Evolutionary conservation across 2,113 vertebrate genomes (phyloP), one percentile per base, ranked within the genome.

Genomic region (Nyctibius bracteatus): DNA sequence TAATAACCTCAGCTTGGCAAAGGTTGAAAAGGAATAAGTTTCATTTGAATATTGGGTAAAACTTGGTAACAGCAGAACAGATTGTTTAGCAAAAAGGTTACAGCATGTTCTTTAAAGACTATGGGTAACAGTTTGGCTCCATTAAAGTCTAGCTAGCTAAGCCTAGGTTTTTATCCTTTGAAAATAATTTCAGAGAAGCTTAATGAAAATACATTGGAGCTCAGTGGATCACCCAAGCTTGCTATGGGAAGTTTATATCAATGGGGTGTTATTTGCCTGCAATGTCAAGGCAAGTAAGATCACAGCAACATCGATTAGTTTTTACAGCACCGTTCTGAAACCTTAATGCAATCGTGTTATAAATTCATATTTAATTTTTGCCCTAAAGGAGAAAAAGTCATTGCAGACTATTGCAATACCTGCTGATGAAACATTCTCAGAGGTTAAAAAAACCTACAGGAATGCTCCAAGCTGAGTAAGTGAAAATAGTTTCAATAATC

Each of bases 1-100:
- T 97, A 97, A 97, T 95, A 96, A 97, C 57, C 70, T 95, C 86
- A 86, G 25, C 85, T 95, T 97, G 97, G 97, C 96, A 96, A 86
- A 84, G 75, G 84, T 96, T 97, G 92, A 97, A 97, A 97, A 96
- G 94, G 84, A 97, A 0, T 24, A 63, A 86, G 72, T 90, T 92
- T 78, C 81, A 96, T 96, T 95, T 96, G 90, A 94, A 94, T 96
- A 97, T 94, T 97, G 96, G 94, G 90, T 90, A 92, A 96, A 96
- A 95, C 57, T 35, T 23, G 63, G 81, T 92, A 96, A 86, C 35
- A 96, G 90, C 82, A 77, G 94, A 94, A 91, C 75, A 94, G 90
- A 96, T 93, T 41, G 82, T 82, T 95, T 78, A 77, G 82, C 70
- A 71, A 87, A 89, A 88, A 82, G 91, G 86, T 95, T 96, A 84